These are phyloP conservation scores for Ptilonorhynchus violaceus DNA, from an alignment of 2,113 vertebrate species.

Conservation along the genomic window DNA sequence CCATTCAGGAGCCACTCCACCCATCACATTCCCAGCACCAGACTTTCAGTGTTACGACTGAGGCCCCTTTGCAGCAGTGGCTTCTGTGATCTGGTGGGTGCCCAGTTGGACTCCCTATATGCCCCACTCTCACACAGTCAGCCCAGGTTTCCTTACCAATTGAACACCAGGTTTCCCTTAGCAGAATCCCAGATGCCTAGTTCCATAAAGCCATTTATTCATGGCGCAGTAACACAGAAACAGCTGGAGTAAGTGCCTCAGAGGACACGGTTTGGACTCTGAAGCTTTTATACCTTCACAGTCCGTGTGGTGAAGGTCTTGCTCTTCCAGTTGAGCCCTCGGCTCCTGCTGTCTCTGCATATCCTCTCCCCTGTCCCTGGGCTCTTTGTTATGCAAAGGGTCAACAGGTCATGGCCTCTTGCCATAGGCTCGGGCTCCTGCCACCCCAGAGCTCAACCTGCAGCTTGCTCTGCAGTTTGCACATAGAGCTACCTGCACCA, in stretches of 20 bases:
- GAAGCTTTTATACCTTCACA: neutral
- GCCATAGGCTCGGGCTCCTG: rapidly evolving
- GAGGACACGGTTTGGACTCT: too few relatives aligned
- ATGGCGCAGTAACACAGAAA: neutral
- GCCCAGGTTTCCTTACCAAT: neutral
- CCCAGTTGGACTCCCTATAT: rapidly evolving
- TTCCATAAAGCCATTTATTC: neutral
- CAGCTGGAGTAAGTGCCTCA: neutral
- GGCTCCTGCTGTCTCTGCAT: neutral
- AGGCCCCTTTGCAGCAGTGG: neutral
- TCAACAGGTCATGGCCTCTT: neutral
- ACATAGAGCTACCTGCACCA: neutral
- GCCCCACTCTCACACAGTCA: neutral
- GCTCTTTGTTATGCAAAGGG: neutral
- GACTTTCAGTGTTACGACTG: neutral
- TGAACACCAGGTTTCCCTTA: neutral
- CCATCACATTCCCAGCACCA: neutral
- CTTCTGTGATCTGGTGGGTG: neutral
- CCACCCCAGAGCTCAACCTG: neutral
- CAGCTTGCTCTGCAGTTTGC: neutral
- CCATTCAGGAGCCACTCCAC: neutral
- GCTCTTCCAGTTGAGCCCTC: neutral
- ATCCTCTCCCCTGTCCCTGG: neutral
- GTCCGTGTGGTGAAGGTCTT: neutral
- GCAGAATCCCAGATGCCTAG: neutral